phyloP scores from a whole-genome alignment of 2,113 vertebrate species.

The Azemiops feae region DNA sequence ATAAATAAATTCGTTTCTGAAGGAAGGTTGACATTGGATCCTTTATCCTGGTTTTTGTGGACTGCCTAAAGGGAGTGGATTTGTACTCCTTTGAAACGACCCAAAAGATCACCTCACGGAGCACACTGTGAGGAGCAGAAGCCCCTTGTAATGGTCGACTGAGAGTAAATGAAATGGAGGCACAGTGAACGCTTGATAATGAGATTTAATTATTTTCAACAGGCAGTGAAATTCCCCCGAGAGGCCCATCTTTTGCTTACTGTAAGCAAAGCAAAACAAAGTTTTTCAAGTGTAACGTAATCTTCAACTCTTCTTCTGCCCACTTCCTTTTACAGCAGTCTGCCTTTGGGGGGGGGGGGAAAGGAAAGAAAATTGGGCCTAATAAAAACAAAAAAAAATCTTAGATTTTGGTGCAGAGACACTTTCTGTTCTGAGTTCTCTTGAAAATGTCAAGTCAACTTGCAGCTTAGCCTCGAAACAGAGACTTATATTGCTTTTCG shows the following conservation, averaged over 20 bases:
- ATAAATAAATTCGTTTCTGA: background rate
- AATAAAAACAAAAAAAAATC: constrained; percentile 34
- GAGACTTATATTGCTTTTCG: background rate
- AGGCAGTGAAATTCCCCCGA: constrained; percentile 35
- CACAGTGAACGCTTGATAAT: constrained; percentile 48
- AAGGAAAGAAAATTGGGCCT: constrained; percentile 39
- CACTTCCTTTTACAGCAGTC: constrained; percentile 20
- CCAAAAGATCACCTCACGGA: constrained; percentile 54
- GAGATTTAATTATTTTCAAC: constrained; percentile 66
- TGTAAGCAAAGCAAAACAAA: constrained; percentile 55
- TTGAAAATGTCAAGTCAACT: constrained; percentile 38
- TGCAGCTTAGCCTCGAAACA: background rate
- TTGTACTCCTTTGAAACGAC: constrained; percentile 49
- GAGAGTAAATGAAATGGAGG: constrained; percentile 44
- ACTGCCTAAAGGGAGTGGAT: constrained; percentile 60
- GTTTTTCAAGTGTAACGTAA: constrained; percentile 47
- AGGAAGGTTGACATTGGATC: constrained; percentile 52
- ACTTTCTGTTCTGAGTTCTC: constrained; percentile 18
- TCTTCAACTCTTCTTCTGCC: constrained; percentile 17
- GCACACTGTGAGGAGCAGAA: constrained; percentile 39
- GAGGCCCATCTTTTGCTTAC: constrained; percentile 37
- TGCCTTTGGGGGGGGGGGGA: background rate
- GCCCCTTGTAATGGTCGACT: constrained; percentile 49
- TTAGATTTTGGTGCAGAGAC: constrained; percentile 40
- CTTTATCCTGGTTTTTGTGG: constrained; percentile 58